phyloP scores from a whole-genome alignment of 2,797 vertebrate species.

The Syndactyla subalaris region DNA sequence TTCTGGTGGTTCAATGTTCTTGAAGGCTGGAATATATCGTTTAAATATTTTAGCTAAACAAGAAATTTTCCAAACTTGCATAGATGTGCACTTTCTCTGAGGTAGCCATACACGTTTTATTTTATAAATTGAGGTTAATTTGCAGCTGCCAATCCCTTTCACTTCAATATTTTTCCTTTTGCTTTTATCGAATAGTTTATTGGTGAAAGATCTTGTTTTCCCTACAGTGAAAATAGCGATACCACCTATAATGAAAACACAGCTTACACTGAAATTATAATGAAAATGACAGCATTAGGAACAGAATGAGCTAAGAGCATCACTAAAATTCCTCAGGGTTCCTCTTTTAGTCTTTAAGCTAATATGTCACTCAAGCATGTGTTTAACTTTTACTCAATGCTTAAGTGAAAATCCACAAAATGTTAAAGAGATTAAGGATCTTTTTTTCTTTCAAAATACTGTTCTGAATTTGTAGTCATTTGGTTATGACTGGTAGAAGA shows the following conservation, averaged over 20 bases:
- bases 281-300: not conserved
- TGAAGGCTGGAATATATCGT: not conserved
- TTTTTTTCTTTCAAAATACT: not conserved
- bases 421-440: not conserved
- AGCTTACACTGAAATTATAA: not conserved
- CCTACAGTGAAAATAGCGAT: not conserved
- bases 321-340: not conserved
- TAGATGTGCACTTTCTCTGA: not conserved
- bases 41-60: not conserved
- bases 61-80: not conserved
- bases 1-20: not conserved
- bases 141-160: not conserved
- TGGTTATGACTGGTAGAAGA: not conserved
- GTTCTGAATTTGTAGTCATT: not conserved
- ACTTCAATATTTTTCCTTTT: not conserved
- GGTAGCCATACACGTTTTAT: not conserved
- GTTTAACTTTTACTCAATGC: not conserved
- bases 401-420: not conserved
- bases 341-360: not conserved
- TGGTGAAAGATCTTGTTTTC: not conserved
- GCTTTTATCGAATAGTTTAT: not conserved
- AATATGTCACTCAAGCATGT: not conserved
- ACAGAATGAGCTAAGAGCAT: not conserved
- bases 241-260: not conserved
- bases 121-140: not conserved